Evolutionary conservation across 2,113 vertebrate genomes (phyloP), one percentile per base, ranked within the genome.

Genomic region (Rallus limicola): DNA sequence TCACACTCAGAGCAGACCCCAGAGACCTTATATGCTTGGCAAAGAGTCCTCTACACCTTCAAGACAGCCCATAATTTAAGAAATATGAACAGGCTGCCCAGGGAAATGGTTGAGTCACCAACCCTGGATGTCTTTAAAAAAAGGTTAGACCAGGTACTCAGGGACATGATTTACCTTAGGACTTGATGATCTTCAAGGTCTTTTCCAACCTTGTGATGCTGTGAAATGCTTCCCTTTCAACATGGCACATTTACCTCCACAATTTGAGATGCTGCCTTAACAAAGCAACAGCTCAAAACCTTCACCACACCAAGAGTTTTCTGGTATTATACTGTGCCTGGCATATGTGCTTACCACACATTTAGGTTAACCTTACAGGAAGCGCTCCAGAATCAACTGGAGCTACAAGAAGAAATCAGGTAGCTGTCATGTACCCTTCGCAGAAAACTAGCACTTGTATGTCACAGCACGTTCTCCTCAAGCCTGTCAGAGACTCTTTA

Each of bases 211-310:
- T 46, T 18, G 44, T 46, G 44, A 46, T 46, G 44, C 44, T 46
- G 44, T 46, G 44, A 46, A 46, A 46, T 19, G 18, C 17, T 46
- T 46, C 44, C 44, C 44, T 46, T 46, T 18, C n/a, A 9, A 1
- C 0, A 1, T 1, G 11, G 10, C 8, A 20, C 2, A 1, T 11
- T 1, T 5, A 34, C 3, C 52, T 59, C 85, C 31, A 28, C 11
- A 28, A 34, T 5, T 21, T 10, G 2, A 67, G 76, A 5, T 5
- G 24, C 12, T 3, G 1, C 2, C 40, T 62, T 34, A 24, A 44
- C 0, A 29, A 76, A 33, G 50, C 19, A 31, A 28, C 18, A 52
- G 78, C 63, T 87, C 42, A 2, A 16, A 55, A 26, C 63, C 8
- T 15, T 48, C 20, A 16, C 0, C 9, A 46, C 4, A 31, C 18